Percentiles rank a stretch among this genome's conserved stretches.
phyloP scores from a whole-genome alignment of 37 sponge, comb jelly and placozoan species.

The Ianthella basta region DNA sequence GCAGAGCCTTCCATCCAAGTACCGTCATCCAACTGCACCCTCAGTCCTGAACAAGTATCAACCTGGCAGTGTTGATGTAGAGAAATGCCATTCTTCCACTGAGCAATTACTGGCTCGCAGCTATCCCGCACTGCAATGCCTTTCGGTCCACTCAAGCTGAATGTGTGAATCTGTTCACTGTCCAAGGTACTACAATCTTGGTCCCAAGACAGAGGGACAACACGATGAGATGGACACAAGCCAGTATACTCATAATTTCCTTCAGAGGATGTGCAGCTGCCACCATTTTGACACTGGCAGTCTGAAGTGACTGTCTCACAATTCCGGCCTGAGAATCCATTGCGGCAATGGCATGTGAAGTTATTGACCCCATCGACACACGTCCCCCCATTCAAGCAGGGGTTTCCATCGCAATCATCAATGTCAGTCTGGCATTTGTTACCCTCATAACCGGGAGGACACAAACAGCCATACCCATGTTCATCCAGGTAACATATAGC shows the following conservation, averaged over 20 bases:
- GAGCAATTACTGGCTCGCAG: constrained; percentile 32
- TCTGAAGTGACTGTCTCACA: constrained; percentile 26
- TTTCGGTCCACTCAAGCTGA: constrained; percentile 19
- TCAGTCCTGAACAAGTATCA: background rate
- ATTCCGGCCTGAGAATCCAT: constrained; percentile 24
- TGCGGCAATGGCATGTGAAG: constrained; percentile 17
- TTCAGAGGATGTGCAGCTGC: constrained; percentile 23
- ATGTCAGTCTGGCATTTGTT: background rate
- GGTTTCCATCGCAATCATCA: constrained; percentile 19
- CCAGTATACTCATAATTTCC: constrained; percentile 1
- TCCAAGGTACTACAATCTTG: background rate
- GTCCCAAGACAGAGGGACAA: constrained; percentile 31
- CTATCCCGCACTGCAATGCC: constrained; percentile 13
- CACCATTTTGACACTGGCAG: constrained; percentile 41
- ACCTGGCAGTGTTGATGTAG: constrained; percentile 20
- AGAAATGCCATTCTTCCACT: constrained; percentile 34
- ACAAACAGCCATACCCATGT: constrained; percentile 33
- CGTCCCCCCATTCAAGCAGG: constrained; percentile 33
- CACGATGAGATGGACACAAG: constrained; percentile 17
- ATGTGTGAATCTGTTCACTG: background rate
- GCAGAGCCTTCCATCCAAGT: constrained; percentile 4
- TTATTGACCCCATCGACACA: constrained; percentile 16
- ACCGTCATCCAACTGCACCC: background rate
- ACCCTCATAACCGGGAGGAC: constrained; percentile 32
- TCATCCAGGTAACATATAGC: constrained; percentile 39